A percentile compares a stretch with the other conserved stretches of the same genome.
Evolutionary conservation across 2,113 vertebrate genomes (phyloP).

Genomic region (Phalacrocorax aristotelis): DNA sequence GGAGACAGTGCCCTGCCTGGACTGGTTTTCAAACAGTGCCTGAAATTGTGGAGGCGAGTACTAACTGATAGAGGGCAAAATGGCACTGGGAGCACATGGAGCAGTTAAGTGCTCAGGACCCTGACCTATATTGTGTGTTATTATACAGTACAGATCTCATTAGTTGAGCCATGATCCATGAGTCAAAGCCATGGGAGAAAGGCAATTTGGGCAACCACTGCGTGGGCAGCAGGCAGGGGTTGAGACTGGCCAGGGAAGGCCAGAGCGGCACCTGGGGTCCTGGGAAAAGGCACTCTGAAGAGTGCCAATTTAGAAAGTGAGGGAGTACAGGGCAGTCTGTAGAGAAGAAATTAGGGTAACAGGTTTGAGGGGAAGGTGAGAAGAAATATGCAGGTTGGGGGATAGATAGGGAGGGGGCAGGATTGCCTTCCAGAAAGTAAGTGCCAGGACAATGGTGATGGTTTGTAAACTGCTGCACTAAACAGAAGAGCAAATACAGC

Average conservation of each 20-base stretch:
- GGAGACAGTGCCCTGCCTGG: background rate
- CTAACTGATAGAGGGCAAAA: background rate
- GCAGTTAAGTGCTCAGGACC: background rate
- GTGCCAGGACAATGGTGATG: background rate
- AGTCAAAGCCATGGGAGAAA: background rate
- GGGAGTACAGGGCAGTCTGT: background rate
- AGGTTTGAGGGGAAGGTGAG: background rate
- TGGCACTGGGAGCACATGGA: background rate
- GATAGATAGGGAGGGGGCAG: rapidly evolving
- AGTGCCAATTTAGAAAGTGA: background rate
- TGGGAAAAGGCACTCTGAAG: background rate
- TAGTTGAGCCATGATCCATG: background rate
- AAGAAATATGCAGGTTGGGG: background rate
- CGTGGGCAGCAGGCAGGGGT: background rate
- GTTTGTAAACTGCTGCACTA: background rate
- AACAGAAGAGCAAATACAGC: background rate
- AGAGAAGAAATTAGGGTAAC: background rate
- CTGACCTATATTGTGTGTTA: background rate
- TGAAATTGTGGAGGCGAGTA: background rate
- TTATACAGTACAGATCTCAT: background rate
- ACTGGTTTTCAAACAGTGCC: background rate
- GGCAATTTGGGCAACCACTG: background rate
- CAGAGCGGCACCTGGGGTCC: background rate
- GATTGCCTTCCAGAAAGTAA: background rate
- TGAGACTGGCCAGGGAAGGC: background rate